Evolutionary conservation across 1,140 invertebrate species (phyloP).

Genomic region (Mesaphorura yosii): DNA sequence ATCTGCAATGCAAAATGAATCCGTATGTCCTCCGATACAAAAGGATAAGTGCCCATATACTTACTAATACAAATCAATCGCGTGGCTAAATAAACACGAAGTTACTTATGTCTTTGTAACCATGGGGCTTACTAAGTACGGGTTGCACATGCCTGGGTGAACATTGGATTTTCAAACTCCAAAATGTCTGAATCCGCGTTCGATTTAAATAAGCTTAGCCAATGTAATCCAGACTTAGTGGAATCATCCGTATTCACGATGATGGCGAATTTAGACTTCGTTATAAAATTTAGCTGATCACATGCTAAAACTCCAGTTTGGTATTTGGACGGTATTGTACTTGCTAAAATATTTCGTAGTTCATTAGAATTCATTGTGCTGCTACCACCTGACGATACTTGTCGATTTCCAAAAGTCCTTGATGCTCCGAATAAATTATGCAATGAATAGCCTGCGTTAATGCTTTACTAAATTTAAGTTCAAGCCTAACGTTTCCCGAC

Average conservation of each 20-base stretch:
- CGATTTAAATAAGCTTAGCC: conserved; percentile 14
- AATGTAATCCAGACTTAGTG: conserved; percentile 9
- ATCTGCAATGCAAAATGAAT: no score
- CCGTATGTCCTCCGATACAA: no score
- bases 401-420: conserved; percentile 14
- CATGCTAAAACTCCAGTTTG: conserved; percentile 1
- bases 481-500: conserved; percentile 15
- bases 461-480: conserved; percentile 10
- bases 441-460: conserved; percentile 15
- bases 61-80: no score
- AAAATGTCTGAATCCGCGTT: no score
- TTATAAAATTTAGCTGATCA: background rate
- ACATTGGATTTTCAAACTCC: no score
- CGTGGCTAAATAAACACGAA: no score
- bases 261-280: background rate
- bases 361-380: conserved; percentile 7
- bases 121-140: no score
- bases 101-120: no score
- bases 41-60: no score
- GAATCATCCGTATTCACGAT: conserved; percentile 9
- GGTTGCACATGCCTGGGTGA: no score
- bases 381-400: conserved; percentile 5
- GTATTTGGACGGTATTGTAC: background rate
- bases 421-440: conserved; percentile 14
- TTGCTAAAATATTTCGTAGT: background rate